Percentiles rank a stretch among this genome's conserved stretches.
Conservation (phyloP, 2,888 invertebrate species). For the Allygus modestus region DNA sequence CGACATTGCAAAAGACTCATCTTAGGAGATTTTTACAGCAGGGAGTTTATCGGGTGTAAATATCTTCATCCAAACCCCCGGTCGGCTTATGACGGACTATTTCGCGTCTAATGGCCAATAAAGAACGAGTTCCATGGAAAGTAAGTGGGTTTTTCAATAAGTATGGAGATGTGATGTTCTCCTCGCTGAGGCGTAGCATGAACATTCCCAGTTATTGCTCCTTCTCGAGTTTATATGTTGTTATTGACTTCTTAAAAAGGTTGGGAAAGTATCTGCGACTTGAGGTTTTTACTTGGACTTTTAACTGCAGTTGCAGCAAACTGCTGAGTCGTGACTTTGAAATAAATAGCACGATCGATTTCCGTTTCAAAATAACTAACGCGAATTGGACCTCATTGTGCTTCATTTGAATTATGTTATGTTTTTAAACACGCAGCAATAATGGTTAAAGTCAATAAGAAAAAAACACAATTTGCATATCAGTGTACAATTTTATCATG, state of each 20-base stretch:
- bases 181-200: neutral
- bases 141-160: constrained; percentile 38
- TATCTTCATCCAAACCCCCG: neutral
- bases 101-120: constrained; percentile 17
- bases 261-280: neutral
- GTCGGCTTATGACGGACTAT: constrained; percentile 9
- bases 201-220: neutral
- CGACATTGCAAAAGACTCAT: constrained; percentile 18
- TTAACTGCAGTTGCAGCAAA: too few relatives aligned
- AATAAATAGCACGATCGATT: too few relatives aligned
- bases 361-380: too few relatives aligned
- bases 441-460: too few relatives aligned
- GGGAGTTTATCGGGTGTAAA: constrained; percentile 32
- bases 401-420: too few relatives aligned
- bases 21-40: constrained; percentile 12
- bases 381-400: too few relatives aligned
- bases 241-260: neutral
- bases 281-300: too few relatives aligned
- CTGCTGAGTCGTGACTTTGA: too few relatives aligned
- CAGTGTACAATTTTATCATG: too few relatives aligned
- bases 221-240: neutral
- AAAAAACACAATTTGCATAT: too few relatives aligned
- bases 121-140: neutral
- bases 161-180: constrained; percentile 38
- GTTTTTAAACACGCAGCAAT: too few relatives aligned